phyloP scores from a whole-genome alignment of 2,888 invertebrate genomes.

The Drosophila kuntzei region DNA sequence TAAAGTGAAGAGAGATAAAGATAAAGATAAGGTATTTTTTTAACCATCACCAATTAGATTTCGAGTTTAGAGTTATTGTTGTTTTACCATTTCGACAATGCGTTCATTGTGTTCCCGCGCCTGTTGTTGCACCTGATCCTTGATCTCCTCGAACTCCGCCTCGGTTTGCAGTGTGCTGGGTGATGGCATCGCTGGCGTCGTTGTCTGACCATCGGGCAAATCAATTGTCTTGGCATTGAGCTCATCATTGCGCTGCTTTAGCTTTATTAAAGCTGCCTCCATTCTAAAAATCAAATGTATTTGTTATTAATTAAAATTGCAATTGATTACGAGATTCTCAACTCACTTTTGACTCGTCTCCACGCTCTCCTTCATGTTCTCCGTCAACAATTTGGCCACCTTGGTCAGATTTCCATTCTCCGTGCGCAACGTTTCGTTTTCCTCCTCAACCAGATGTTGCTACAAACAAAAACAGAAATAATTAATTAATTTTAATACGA shows the following conservation, averaged over 20 bases:
- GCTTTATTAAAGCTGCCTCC: slow-evolving; percentile 84
- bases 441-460: slow-evolving; percentile 85
- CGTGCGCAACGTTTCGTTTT: slow-evolving; percentile 83
- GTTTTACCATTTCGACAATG: slow-evolving; percentile 85
- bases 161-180: slow-evolving; percentile 67
- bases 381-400: slow-evolving; percentile 84
- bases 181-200: slow-evolving; percentile 50
- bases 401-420: slow-evolving; percentile 84
- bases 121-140: slow-evolving; percentile 82
- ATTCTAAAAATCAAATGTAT: slow-evolving; percentile 72
- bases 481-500: no score
- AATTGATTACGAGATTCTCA: neutral
- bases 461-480: slow-evolving; percentile 24
- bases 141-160: slow-evolving; percentile 78
- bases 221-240: slow-evolving; percentile 80
- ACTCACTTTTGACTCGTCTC: slow-evolving; percentile 85
- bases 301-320: neutral
- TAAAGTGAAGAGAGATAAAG: slow-evolving; percentile 14
- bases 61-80: neutral
- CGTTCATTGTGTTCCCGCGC: slow-evolving; percentile 84
- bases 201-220: slow-evolving; percentile 80
- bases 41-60: slow-evolving; percentile 13
- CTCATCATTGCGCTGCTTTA: slow-evolving; percentile 85
- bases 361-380: slow-evolving; percentile 85
- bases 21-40: slow-evolving; percentile 10